Evolutionary conservation across 2,113 vertebrate genomes (phyloP).

Genomic region (Thamnaconus septentrionalis): DNA sequence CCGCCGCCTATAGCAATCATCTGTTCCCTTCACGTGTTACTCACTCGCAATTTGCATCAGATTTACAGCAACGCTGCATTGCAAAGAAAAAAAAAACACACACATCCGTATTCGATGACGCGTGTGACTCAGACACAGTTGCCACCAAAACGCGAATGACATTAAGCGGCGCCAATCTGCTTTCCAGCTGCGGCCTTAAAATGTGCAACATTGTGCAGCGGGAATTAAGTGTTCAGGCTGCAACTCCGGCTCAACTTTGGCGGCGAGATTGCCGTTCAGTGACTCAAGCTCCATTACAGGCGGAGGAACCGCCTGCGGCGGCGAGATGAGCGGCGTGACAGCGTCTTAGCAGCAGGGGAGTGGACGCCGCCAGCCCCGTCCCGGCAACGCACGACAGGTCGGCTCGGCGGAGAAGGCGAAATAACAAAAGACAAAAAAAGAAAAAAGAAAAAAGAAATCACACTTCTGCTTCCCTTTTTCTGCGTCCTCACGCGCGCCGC

Average conservation of each 20-base stretch:
- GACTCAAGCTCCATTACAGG: conserved; percentile 56
- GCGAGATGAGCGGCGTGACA: conserved; percentile 40
- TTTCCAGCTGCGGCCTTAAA: conserved; percentile 19
- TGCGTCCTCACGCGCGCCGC: conserved; percentile 13
- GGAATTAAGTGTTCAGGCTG: conserved; percentile 45
- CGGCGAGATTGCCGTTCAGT: conserved; percentile 49
- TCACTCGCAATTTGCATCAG: too few species aligned
- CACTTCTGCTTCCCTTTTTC: conserved; percentile 54
- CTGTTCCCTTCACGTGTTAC: too few species aligned
- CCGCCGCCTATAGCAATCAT: too few species aligned
- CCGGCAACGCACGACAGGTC: conserved; percentile 51
- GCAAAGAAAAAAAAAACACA: too few species aligned
- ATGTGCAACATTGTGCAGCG: conserved; percentile 9
- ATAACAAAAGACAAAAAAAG: too few species aligned
- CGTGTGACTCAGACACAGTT: neutral
- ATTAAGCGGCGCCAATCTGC: neutral
- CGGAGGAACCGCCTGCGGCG: conserved; percentile 38
- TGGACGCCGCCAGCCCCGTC: conserved; percentile 57
- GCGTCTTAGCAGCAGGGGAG: conserved; percentile 50
- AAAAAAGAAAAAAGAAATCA: conserved; percentile 44
- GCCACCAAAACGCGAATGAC: neutral
- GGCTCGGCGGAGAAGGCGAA: conserved; percentile 10
- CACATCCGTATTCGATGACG: too few species aligned
- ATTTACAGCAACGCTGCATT: too few species aligned
- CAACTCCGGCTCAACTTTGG: conserved; percentile 41